Base-by-base conservation (phyloP, 2,888 invertebrate genomes). In the Gibbula magus region DNA sequence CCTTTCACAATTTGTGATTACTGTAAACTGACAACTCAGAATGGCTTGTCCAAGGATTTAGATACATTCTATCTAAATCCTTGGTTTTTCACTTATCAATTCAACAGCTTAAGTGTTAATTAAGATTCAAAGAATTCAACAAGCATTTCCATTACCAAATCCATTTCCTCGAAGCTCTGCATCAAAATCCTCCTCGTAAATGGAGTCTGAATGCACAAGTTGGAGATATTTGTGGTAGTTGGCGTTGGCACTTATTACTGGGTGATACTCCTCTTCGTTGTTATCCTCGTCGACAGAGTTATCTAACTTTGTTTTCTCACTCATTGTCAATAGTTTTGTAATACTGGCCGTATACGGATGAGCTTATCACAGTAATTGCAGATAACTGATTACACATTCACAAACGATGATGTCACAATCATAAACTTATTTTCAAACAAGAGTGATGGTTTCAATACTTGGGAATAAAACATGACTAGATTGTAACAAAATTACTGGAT, bases 141-240 rank as follows among this genome's bases (percentile, higher is more conserved):
- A 56, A 56, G 16, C 8, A 56, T 25, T 70, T 39, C 20, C n/a
- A 29, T 70, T 20, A 70, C 39, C 39, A 35, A 35, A 35, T 35
- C 45, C 45, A 70, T 70, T 70, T 35, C 32, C 29, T 18, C 45
- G 35, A 18, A 70, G 20, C 35, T 70, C 70, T 39, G 70, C 13
- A 51, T 74, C 74, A 51, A 20, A 39, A 13, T 79, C 75, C 7
- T 75, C 79, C 22, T 73, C 67, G 13, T 66, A 75, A 8, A 79
- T 22, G 4, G 79, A 75, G n/a, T 22, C 52, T 45, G 79, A 56
- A 54, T 82, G 82, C 54, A 85, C 82, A 70, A 88, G 67, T 74
- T 87, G 82, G 29, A 88, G 79, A 79, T 86, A 88, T 70, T 76
- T 83, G 8, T 86, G 77, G 76, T 87, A 88, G 74, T 88, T 88